Evolutionary conservation across 2,888 invertebrate species (phyloP).

Genomic region (Mythimna vitellina): DNA sequence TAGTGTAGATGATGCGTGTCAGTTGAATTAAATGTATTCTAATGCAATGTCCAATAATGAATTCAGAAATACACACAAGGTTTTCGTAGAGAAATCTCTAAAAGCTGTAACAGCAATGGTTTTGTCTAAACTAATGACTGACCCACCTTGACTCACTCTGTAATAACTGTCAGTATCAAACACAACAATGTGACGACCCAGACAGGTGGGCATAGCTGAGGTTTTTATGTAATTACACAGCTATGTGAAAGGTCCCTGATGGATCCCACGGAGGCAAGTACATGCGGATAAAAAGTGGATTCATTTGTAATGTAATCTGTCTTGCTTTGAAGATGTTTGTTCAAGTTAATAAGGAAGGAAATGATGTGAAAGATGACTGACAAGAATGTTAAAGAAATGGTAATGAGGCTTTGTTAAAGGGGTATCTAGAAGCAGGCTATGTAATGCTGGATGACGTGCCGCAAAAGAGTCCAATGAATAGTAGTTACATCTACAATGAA

Average conservation of each 20-base stretch:
- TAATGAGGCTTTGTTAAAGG: background rate
- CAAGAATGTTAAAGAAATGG: constrained; percentile 8
- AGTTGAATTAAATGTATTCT: background rate
- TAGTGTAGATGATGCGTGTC: background rate
- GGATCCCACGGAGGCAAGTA: constrained; percentile 43
- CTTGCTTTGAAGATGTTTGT: constrained; percentile 15
- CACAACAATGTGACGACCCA: constrained; percentile 14
- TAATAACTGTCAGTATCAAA: constrained; percentile 24
- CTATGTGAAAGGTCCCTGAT: constrained; percentile 47
- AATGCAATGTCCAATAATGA: background rate
- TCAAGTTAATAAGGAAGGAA: constrained; percentile 29
- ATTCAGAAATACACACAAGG: background rate
- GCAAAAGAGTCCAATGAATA: no score
- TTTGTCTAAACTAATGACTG: constrained; percentile 1
- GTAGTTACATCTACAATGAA: background rate
- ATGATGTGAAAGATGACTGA: constrained; percentile 10
- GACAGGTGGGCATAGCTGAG: constrained; percentile 27
- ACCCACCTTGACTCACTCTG: background rate
- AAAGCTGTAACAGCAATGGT: background rate
- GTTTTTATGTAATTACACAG: constrained; percentile 44
- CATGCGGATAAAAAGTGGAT: constrained; percentile 26
- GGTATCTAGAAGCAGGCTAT: background rate
- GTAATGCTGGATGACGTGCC: no score
- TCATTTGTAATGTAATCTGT: constrained; percentile 42
- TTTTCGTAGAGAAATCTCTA: background rate